A percentile compares a stretch with the other conserved stretches of the same genome.
phyloP scores from a whole-genome alignment of 1,140 invertebrate genomes.

The Drosophila athabasca region DNA sequence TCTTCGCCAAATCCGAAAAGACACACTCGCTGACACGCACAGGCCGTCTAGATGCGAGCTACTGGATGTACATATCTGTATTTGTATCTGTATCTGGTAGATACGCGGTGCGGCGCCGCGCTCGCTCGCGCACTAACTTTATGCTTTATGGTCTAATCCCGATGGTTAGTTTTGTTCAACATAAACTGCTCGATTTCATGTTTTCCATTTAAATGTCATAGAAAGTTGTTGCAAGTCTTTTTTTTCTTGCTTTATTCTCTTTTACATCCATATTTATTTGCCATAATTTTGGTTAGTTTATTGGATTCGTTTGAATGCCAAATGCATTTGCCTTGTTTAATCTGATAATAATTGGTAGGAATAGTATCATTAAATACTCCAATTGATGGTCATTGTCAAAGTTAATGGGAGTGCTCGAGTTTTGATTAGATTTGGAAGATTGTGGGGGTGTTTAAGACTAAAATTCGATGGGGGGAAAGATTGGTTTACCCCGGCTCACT shows the following conservation, averaged over 20 bases:
- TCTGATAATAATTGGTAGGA: conserved; percentile 16
- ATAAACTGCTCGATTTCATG: conserved; percentile 78
- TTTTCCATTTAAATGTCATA: conserved; percentile 71
- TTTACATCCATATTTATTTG: conserved; percentile 37
- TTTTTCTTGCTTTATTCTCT: neutral
- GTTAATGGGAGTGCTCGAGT: neutral
- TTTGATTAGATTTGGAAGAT: too few relatives aligned
- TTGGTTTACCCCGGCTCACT: too few relatives aligned
- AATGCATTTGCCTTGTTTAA: conserved; percentile 42
- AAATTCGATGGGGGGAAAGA: too few relatives aligned
- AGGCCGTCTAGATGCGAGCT: conserved; percentile 29
- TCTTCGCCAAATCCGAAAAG: conserved; percentile 29
- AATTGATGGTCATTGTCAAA: conserved; percentile 29
- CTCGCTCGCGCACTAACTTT: conserved; percentile 2
- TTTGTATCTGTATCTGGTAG: conserved; percentile 20
- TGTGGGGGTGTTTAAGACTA: too few relatives aligned
- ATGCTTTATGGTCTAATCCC: conserved; percentile 67
- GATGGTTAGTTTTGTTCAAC: conserved; percentile 68
- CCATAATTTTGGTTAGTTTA: conserved; percentile 38
- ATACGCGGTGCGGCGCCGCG: conserved; percentile 10
- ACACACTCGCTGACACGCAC: conserved; percentile 64
- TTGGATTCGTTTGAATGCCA: neutral
- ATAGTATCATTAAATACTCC: conserved; percentile 21
- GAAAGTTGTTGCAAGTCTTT: conserved; percentile 46
- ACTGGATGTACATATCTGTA: neutral